Base-by-base conservation (phyloP, 2,888 invertebrate genomes). In the Standfussiana lucernea region DNA sequence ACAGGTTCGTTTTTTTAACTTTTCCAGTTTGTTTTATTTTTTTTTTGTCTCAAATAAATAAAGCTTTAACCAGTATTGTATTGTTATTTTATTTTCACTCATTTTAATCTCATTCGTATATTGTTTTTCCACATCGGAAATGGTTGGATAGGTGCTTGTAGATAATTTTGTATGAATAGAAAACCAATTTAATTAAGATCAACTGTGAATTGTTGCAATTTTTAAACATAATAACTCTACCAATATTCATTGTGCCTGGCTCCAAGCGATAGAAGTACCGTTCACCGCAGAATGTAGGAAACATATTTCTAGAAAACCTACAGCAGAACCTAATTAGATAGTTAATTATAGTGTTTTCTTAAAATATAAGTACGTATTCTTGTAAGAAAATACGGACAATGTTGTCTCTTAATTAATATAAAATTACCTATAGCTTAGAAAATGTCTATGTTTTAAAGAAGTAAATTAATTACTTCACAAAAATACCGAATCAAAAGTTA, bases 381-480 rank as follows among this genome's bases (percentile, higher is more conserved):
- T 32, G n/a, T 50, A 42, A 61, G 61, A 61, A 68, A 64, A 40
- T n/a, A 1, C 47, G 70, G 21, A 47, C 21, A 50, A 47, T 5
- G 35, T 67, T 56, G n/a, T 24, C 4, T 65, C 37, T 74, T 72
- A 59, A 78, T 74, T 75, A 77, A 72, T 82, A 69, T 70, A 69
- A 78, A 64, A 56, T 80, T 47, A 42, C 15, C 10, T 42, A 40
- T 28, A 72, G 61, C 67, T 69, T 45, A 81, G 64, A 77, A 79
- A 80, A 74, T 53, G 72, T 72, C 64, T 24, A 64, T 56, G 45
- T 84, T 81, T 75, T 75, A 72, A n/a, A n/a, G n/a, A n/a, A n/a
- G n/a, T n/a, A n/a, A n/a, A n/a, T 79, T 72, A 75, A 80, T 80
- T 67, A 71, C 61, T 69, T 72, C 32, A 77, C 76, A 79, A 84